Base-by-base conservation (phyloP, 92 coral and sea anemone species). In the Heteractis magnifica region DNA sequence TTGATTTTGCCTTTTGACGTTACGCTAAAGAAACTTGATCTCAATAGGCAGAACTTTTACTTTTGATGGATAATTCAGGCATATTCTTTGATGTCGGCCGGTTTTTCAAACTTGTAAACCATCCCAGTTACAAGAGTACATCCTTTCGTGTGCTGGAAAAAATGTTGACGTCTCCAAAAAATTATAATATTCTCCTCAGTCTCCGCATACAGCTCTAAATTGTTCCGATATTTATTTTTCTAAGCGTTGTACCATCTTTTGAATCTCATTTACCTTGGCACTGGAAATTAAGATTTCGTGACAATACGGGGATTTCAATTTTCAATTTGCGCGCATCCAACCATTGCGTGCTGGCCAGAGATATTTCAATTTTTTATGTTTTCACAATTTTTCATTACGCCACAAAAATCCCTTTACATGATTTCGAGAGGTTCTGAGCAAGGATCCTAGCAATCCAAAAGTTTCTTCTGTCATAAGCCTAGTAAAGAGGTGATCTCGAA, bases 161-260 rank as follows among this genome's bases (percentile, higher is more conserved):
- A 49, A 74, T 74, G 26, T 83, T 83, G 86, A 83, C 86, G 86
- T 83, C 12, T 80, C n/a, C 65, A 48, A 68, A 80, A 65, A 80
- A 65, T 23, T 7, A 62, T 62, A 16, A 62, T 80, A 41, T 65
- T 48, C 49, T 59, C 18, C 23, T 62, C 70, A n/a, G 70, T 18
- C 23, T 9, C 70, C n/a, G 49, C 72, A 21, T 64, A 34, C 49
- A 26, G 52, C 59, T 76, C 52, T 72, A 65, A 79, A 74, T 74
- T 51, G 55, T 16, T 16, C 56, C 52, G 18, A 74, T 44, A 74
- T 74, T 44, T 74, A 74, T 74, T 74, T 74, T 74, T 74, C 78
- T 26, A 49, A 74, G 55, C 51, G 77, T 73, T 44, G n/a, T 73
- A 13, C 78, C 55, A 49, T 74, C 78, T 49, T 34, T 49, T 74